Percentiles rank a stretch among this genome's conserved stretches.
Evolutionary conservation across 2,797 vertebrate species (phyloP).

Genomic region (Thunnus albacares): DNA sequence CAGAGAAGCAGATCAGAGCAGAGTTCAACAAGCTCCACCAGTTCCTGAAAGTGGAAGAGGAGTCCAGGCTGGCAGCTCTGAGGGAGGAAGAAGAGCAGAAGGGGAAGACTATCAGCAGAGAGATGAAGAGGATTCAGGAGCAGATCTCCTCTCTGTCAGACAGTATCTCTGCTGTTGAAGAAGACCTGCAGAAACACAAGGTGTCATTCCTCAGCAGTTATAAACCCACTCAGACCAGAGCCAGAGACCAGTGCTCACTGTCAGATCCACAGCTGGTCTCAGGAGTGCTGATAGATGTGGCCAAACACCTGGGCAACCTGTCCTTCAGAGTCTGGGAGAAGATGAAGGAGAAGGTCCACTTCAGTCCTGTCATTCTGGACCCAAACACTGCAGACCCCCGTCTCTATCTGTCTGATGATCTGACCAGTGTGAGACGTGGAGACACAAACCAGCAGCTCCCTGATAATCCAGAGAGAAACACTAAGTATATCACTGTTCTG

Average conservation of each 20-base stretch:
- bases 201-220: conserved; percentile 51
- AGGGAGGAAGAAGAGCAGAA: conserved; percentile 73
- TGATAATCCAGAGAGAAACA: conserved; percentile 52
- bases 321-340: conserved; percentile 62
- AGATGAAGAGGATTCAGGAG: conserved; percentile 58
- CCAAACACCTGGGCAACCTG: conserved; percentile 65
- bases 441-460: conserved; percentile 8
- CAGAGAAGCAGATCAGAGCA: conserved; percentile 45
- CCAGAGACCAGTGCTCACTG: conserved; percentile 50
- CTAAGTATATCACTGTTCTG: fast-evolving
- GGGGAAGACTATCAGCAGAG: conserved; percentile 47
- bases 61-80: conserved; percentile 75
- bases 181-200: conserved; percentile 53
- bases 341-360: conserved; percentile 46
- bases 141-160: conserved; percentile 63
- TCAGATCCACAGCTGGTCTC: conserved; percentile 60
- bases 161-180: conserved; percentile 61
- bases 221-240: conserved; percentile 47
- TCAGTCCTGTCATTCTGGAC: conserved; percentile 53
- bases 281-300: conserved; percentile 60
- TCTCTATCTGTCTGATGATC: conserved; percentile 50
- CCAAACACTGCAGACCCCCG: conserved; percentile 20
- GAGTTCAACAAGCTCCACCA: conserved; percentile 82
- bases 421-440: conserved; percentile 43
- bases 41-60: conserved; percentile 81